These are phyloP conservation scores for Mastomys coucha DNA, from an alignment of 2,113 vertebrate genomes.

Conservation along the genomic window DNA sequence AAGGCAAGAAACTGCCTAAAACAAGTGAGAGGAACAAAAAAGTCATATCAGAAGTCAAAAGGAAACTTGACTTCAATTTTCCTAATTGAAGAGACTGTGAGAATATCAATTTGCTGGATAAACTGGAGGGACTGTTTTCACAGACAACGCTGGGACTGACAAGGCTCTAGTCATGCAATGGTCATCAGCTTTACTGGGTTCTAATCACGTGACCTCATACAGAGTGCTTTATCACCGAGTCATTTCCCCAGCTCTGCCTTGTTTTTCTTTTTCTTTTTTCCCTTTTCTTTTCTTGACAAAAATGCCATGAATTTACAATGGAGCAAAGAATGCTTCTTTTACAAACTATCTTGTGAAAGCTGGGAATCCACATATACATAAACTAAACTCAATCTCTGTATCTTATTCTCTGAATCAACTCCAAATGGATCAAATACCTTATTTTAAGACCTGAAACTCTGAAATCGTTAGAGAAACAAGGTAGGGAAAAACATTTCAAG, in stretches of 20 bases:
- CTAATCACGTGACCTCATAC: not conserved
- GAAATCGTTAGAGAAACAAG: not conserved
- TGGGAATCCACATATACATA: not conserved
- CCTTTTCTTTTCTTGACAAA: not conserved
- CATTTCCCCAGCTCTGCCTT: not conserved
- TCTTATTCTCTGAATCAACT: not conserved
- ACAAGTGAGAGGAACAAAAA: not conserved
- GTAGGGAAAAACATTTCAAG: not conserved
- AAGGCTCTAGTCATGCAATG: rapidly evolving
- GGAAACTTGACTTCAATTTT: not conserved
- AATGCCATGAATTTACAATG: not conserved
- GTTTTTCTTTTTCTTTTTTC: too few relatives aligned
- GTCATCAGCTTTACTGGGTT: not conserved
- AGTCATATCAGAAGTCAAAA: not conserved
- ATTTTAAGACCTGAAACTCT: not conserved
- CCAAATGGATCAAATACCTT: not conserved
- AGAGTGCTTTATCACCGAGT: not conserved
- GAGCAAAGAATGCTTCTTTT: not conserved
- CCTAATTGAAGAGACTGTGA: not conserved
- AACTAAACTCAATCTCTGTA: not conserved
- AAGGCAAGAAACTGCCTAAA: not conserved
- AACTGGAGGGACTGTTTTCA: rapidly evolving
- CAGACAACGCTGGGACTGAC: rapidly evolving
- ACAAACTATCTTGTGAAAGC: not conserved
- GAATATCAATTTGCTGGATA: not conserved